These are phyloP conservation scores for Gasterosteus aculeatus DNA, from an alignment of 2,113 vertebrate species.

Conservation along the genomic window DNA sequence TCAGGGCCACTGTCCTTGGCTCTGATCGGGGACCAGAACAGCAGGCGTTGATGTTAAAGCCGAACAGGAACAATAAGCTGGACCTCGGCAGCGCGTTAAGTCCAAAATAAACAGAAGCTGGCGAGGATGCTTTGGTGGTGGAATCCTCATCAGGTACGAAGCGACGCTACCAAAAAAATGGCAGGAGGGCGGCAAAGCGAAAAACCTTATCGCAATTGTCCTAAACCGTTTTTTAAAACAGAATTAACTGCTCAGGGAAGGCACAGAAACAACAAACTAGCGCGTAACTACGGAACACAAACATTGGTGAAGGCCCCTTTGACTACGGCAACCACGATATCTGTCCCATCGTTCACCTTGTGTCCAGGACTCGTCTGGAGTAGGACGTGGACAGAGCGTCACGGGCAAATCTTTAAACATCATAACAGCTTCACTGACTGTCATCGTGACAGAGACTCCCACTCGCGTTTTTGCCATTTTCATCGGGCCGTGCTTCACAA, in stretches of 20 bases:
- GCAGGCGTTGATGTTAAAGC: conserved; percentile 73
- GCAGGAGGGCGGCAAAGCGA: conserved; percentile 26
- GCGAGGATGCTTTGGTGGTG: conserved; percentile 79
- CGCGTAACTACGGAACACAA: background rate
- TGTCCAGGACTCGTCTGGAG: conserved; percentile 6
- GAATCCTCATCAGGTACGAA: conserved; percentile 65
- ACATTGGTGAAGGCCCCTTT: background rate
- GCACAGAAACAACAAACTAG: background rate
- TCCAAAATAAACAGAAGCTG: conserved; percentile 86
- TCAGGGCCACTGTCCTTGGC: conserved; percentile 65
- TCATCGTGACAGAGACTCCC: conserved; percentile 53
- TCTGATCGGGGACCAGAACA: conserved; percentile 68
- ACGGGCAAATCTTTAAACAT: conserved; percentile 41
- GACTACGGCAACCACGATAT: background rate
- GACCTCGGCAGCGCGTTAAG: conserved; percentile 88
- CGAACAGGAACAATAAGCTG: conserved; percentile 81
- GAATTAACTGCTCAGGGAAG: background rate
- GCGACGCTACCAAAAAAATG: conserved; percentile 42
- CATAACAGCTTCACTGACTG: conserved; percentile 44
- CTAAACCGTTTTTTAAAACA: conserved; percentile 3
- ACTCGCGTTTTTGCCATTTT: conserved; percentile 58
- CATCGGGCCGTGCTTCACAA: conserved; percentile 64
- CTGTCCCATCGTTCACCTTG: background rate
- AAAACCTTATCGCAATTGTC: background rate
- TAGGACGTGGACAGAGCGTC: conserved; percentile 21